phyloP scores from a whole-genome alignment of 2,797 vertebrate genomes.

The Falco peregrinus region DNA sequence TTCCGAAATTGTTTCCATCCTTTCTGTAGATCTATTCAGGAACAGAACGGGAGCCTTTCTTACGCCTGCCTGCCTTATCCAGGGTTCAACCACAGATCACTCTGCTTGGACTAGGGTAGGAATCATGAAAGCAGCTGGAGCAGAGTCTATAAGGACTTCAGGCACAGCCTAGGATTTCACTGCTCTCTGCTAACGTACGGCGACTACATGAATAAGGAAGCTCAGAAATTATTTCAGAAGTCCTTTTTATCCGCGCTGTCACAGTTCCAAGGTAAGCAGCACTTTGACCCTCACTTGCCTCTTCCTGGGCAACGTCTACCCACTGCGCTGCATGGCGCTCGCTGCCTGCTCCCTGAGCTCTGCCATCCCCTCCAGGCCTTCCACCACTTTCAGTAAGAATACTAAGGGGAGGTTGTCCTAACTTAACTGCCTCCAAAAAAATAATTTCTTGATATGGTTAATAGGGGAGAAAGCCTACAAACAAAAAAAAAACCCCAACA shows the following conservation, averaged over 20 bases:
- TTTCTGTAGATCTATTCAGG: neutral
- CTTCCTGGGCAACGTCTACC: neutral
- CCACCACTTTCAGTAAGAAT: neutral
- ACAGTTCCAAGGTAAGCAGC: neutral
- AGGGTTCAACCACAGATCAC: neutral
- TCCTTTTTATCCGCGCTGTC: neutral
- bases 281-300: neutral
- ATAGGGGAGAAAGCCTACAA: neutral
- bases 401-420: neutral
- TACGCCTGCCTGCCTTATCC: neutral
- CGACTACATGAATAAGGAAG: neutral
- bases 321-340: fast-evolving
- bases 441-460: neutral
- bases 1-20: neutral
- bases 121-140: neutral
- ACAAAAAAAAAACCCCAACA: neutral
- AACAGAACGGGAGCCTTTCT: neutral
- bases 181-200: fast-evolving
- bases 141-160: neutral
- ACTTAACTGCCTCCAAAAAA: neutral
- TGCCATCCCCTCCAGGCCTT: fast-evolving
- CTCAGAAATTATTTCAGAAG: neutral
- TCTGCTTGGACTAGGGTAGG: neutral
- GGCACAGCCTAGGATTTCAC: neutral
- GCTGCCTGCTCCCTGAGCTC: neutral